Conservation (phyloP, 2,113 vertebrate genomes). For the Megaceryle torquata region DNA sequence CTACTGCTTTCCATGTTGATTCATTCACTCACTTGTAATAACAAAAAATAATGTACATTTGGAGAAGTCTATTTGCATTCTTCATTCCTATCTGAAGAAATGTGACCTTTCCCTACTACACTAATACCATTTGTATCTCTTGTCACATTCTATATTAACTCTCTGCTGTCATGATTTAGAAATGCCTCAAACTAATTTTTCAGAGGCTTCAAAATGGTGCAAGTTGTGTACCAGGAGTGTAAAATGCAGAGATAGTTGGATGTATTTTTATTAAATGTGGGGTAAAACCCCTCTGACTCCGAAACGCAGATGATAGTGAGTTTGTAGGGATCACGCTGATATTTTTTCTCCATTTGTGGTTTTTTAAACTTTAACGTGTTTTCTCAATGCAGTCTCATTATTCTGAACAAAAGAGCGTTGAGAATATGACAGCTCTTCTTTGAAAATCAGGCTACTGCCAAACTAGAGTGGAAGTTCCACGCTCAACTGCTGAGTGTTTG, state of each 20-base stretch:
- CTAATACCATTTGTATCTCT: not conserved
- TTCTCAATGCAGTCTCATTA: not conserved
- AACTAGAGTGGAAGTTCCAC: not conserved
- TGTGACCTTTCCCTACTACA: not conserved
- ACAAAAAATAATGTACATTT: not conserved
- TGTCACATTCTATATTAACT: not conserved
- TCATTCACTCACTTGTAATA: not conserved
- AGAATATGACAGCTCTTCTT: not conserved
- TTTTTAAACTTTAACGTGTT: not conserved
- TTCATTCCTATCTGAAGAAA: not conserved
- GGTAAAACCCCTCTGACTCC: not conserved
- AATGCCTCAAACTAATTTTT: not conserved
- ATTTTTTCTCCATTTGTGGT: not conserved
- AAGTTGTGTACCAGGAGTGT: not conserved
- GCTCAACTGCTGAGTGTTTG: fast-evolving
- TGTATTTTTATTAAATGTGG: not conserved
- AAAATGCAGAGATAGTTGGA: not conserved
- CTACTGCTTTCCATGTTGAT: not conserved
- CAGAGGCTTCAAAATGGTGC: not conserved
- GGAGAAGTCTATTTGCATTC: not conserved
- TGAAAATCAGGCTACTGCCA: not conserved
- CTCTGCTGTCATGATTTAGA: not conserved
- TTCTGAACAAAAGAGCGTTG: not conserved
- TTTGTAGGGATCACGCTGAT: not conserved
- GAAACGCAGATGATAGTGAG: not conserved